A percentile compares a stretch with the other conserved stretches of the same genome.
phyloP scores from a whole-genome alignment of 1,140 invertebrate genomes.

The Acromyrmex charruanus region DNA sequence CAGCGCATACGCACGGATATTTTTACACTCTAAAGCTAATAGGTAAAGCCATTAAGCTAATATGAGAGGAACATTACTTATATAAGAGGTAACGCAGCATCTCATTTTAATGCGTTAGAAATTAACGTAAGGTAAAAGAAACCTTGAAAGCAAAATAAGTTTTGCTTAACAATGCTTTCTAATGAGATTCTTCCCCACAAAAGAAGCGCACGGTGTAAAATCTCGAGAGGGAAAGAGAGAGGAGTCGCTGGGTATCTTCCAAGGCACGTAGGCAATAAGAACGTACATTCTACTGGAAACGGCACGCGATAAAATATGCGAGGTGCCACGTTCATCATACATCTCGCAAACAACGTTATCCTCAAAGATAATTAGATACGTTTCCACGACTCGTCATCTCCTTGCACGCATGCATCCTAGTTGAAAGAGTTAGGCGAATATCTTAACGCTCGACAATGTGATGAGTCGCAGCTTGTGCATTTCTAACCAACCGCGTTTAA shows the following conservation, averaged over 20 bases:
- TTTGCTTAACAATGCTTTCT: conserved; percentile 29
- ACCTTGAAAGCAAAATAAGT: background rate
- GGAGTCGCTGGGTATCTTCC: background rate
- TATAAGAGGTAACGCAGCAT: background rate
- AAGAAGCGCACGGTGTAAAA: conserved; percentile 25
- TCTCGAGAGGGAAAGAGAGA: background rate
- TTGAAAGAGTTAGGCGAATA: conserved; percentile 42
- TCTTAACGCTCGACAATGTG: conserved; percentile 43
- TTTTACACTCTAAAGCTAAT: conserved; percentile 59
- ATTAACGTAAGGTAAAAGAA: conserved; percentile 2
- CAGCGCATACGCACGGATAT: conserved; percentile 59
- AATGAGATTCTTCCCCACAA: conserved; percentile 21
- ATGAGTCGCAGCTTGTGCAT: conserved; percentile 26
- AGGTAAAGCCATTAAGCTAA: background rate
- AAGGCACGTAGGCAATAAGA: conserved; percentile 23
- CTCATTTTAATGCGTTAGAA: background rate
- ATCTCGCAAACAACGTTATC: conserved; percentile 23
- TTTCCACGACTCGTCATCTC: conserved; percentile 25
- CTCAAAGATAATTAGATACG: conserved; percentile 45
- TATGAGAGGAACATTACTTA: background rate
- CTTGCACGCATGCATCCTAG: conserved; percentile 9
- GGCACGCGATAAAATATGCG: conserved; percentile 24
- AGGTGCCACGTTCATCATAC: conserved; percentile 29
- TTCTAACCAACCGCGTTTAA: background rate
- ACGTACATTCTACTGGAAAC: conserved; percentile 14